Base-by-base conservation (phyloP, 2,888 invertebrate genomes). In the Adelphocoris suturalis region DNA sequence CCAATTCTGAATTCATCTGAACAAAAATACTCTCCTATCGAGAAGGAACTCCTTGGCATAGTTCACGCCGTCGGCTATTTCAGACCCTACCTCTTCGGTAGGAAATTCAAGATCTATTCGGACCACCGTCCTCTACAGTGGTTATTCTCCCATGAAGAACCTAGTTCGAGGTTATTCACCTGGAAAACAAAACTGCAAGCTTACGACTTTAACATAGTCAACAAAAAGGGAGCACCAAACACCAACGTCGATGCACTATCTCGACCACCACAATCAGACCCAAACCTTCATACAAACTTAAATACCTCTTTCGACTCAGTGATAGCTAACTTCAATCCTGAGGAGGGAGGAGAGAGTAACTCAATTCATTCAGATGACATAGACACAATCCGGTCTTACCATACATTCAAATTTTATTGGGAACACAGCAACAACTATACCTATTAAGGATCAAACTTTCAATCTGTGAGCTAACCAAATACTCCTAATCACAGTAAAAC, bases 41-140 rank as follows among this genome's bases (percentile, higher is more conserved):
- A 93, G 92, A 92, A 92, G 88, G 93, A 93, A 91, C 90, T 92
- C 2, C 86, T 93, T 46, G 93, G 92, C 16, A 92, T 93, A 0
- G 91, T 93, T 37, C 92, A 92, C 91, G 92, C 92, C 19, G 91
- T 92, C 14, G 92, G 92, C 86, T 90, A 92, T 91, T 93, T 92
- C 85, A 86, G 92, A 89, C 92, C 92, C 0, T 93, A 93, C 90
- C 19, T 91, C 47, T 89, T n/a, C n/a, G n/a, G n/a, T n/a, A n/a
- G n/a, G n/a, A n/a, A n/a, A n/a, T n/a, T n/a, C n/a, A n/a, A n/a
- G 0, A 93, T 93, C n/a, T 75, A 19, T 28, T 75, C 75, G 3
- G 82, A 90, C 13, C 75, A 75, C 75, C 75, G 68, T 9, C 89
- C 89, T 19, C 82, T 89, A 0, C 82, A 89, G 57, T 89, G 89